Evolutionary conservation across 2,113 vertebrate species (phyloP).

Genomic region (Phalacrocorax carbo): DNA sequence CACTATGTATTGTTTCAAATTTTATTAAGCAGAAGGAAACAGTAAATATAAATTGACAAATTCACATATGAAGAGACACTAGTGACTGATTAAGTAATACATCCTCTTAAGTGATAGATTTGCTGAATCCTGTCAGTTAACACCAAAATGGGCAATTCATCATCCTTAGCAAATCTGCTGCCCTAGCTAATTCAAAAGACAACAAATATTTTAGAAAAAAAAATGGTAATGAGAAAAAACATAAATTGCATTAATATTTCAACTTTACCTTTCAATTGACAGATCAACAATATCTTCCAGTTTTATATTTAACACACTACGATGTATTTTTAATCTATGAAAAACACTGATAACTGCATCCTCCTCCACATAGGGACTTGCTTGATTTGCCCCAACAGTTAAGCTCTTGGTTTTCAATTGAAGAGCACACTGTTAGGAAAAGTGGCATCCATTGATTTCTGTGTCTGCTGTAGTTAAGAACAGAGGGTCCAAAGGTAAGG

Average conservation of each 20-base stretch:
- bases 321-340: neutral
- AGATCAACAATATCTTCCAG: neutral
- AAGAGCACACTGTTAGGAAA: neutral
- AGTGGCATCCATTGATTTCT: neutral
- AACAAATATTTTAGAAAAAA: neutral
- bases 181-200: neutral
- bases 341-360: neutral
- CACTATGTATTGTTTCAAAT: neutral
- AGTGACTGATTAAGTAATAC: neutral
- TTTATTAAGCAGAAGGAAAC: neutral
- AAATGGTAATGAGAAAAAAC: neutral
- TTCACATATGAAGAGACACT: neutral
- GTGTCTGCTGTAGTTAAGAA: neutral
- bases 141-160: neutral
- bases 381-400: neutral
- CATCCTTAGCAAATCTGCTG: neutral
- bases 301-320: neutral
- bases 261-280: neutral
- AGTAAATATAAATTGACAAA: neutral
- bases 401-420: neutral
- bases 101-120: neutral
- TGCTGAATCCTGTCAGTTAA: constrained; percentile 9
- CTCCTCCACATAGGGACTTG: neutral
- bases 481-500: neutral
- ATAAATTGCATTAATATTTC: neutral